These are phyloP conservation scores for Stenichneumon culpator DNA, from an alignment of 2,888 invertebrate genomes.

Conservation along the genomic window DNA sequence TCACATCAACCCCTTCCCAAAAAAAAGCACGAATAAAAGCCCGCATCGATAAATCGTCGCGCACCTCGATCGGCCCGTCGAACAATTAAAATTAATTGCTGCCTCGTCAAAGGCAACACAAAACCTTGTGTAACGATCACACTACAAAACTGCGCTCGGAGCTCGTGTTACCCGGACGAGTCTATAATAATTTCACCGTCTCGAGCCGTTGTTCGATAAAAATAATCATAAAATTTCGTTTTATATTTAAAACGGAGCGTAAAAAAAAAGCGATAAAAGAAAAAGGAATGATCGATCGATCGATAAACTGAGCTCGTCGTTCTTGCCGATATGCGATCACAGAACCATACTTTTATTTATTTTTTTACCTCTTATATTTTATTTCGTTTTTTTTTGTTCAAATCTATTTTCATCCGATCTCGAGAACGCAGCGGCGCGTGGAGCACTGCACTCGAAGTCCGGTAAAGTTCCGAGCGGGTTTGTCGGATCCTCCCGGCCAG, in stretches of 20 bases:
- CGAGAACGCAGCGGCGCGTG: neutral
- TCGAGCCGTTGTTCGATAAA: neutral
- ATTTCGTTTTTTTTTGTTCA: neutral
- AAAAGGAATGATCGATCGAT: neutral
- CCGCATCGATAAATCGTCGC: constrained; percentile 2
- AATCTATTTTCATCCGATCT: neutral
- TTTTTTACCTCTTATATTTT: neutral
- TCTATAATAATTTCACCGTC: constrained; percentile 13
- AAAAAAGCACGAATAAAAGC: neutral
- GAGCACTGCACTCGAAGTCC: constrained; percentile 29
- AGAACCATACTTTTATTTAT: neutral
- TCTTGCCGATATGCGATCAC: too few species aligned
- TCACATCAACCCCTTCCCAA: neutral
- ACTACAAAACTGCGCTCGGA: neutral
- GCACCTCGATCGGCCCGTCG: neutral
- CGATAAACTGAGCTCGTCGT: neutral
- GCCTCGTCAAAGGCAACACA: neutral
- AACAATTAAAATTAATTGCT: constrained; percentile 54
- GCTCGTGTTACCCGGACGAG: constrained; percentile 1
- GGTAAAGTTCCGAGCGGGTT: constrained; percentile 22
- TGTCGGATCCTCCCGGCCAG: neutral
- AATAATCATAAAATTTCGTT: neutral
- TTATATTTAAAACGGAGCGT: neutral
- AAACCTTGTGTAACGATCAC: neutral
- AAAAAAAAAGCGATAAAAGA: neutral